Evolutionary conservation across 2,888 invertebrate species (phyloP).

Genomic region (Euproctis similis): DNA sequence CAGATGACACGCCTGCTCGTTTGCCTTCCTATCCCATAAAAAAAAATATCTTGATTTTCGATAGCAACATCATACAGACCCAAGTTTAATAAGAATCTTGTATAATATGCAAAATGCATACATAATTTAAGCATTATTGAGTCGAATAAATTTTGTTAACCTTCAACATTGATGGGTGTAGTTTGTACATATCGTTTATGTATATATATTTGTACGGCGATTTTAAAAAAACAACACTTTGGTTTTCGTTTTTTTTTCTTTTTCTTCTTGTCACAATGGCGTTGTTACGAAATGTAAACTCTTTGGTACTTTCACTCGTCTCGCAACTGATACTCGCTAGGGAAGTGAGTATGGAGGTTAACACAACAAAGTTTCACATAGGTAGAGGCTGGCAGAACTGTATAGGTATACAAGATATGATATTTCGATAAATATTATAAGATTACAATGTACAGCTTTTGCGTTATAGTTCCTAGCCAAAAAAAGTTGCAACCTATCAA

Average conservation of each 20-base stretch:
- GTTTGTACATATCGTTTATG: slow-evolving; percentile 22
- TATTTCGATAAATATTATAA: no score
- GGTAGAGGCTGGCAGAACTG: slow-evolving; percentile 41
- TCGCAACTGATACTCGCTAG: slow-evolving; percentile 51
- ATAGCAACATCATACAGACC: no score
- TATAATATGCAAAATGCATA: slow-evolving; percentile 16
- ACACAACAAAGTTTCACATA: slow-evolving; percentile 58
- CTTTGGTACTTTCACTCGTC: slow-evolving; percentile 62
- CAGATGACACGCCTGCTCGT: no score
- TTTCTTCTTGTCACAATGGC: slow-evolving; percentile 50
- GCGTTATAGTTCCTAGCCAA: no score
- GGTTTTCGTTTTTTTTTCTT: slow-evolving; percentile 48
- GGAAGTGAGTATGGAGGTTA: slow-evolving; percentile 60
- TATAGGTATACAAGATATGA: no score
- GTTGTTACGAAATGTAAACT: slow-evolving; percentile 54
- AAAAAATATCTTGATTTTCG: no score
- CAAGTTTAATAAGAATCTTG: slow-evolving; percentile 14
- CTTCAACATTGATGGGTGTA: slow-evolving; percentile 21
- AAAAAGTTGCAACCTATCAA: no score
- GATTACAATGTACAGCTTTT: no score
- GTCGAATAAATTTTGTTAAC: slow-evolving; percentile 18
- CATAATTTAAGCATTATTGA: slow-evolving; percentile 19
- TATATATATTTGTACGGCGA: slow-evolving; percentile 18
- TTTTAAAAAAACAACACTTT: slow-evolving; percentile 22
- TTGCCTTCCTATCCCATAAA: no score